phyloP scores from a whole-genome alignment of 2,797 vertebrate genomes.

The Argya squamiceps region DNA sequence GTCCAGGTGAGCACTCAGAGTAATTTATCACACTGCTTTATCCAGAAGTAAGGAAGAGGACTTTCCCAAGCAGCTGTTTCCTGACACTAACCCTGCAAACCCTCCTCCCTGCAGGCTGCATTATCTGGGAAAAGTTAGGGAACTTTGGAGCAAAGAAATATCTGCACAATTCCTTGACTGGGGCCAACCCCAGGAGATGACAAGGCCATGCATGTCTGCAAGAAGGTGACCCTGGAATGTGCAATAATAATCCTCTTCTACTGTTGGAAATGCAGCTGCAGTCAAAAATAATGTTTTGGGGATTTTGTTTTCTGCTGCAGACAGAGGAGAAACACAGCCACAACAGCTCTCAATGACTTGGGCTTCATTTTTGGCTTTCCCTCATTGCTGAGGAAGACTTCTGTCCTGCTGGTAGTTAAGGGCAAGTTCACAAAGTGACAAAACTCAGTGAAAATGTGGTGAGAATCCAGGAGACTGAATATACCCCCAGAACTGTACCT shows the following conservation, averaged over 20 bases:
- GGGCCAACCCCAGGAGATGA: not conserved
- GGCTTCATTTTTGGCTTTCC: not conserved
- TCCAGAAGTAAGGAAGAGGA: not conserved
- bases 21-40: not conserved
- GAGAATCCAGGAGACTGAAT: not conserved
- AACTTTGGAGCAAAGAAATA: not conserved
- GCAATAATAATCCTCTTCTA: not conserved
- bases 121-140: not conserved
- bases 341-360: not conserved
- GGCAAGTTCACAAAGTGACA: not conserved
- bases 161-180: not conserved
- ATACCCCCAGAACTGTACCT: accelerated
- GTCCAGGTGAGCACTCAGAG: not conserved
- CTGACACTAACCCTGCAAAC: not conserved
- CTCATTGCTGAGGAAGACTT: not conserved
- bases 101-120: not conserved
- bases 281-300: not conserved
- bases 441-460: not conserved
- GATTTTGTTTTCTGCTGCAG: not conserved
- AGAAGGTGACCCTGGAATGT: not conserved
- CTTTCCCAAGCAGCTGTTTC: not conserved
- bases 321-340: not conserved
- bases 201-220: not conserved
- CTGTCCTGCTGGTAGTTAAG: not conserved
- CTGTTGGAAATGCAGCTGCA: not conserved